A percentile compares a stretch with the other conserved stretches of the same genome.
Evolutionary conservation across 2,888 invertebrate species (phyloP).

Genomic region (Kryphioiulus occultus): DNA sequence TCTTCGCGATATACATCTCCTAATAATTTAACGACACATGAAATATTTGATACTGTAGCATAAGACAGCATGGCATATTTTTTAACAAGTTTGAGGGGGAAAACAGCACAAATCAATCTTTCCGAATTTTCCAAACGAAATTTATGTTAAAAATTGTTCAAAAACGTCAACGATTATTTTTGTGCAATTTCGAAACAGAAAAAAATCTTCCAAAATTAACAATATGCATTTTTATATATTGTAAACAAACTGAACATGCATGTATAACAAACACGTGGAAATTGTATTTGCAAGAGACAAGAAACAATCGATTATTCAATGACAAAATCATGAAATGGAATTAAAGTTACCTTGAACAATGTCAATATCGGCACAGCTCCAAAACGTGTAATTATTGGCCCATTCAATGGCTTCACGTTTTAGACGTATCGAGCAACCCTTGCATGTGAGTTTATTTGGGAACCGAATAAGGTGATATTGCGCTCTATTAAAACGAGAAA

Average conservation of each 20-base stretch:
- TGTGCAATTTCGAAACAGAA: too few species aligned
- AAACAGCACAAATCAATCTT: too few species aligned
- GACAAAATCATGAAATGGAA: not conserved
- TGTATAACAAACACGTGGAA: not conserved
- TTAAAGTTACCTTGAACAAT: constrained; percentile 65
- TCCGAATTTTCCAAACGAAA: too few species aligned
- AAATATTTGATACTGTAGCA: not conserved
- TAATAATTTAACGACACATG: constrained; percentile 54
- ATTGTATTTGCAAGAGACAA: not conserved
- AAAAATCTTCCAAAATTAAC: too few species aligned
- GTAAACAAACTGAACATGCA: too few species aligned
- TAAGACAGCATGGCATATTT: not conserved
- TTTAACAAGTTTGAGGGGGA: not conserved
- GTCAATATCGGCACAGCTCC: constrained; percentile 95
- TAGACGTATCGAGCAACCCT: constrained; percentile 87
- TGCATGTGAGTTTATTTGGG: constrained; percentile 82
- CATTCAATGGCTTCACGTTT: constrained; percentile 91
- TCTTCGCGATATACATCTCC: constrained; percentile 81
- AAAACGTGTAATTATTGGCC: constrained; percentile 84
- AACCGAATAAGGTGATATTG: constrained; percentile 81
- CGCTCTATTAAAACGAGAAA: constrained; percentile 68
- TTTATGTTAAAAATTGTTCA: too few species aligned
- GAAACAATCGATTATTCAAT: not conserved
- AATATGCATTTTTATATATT: too few species aligned
- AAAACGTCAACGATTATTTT: too few species aligned